phyloP scores from a whole-genome alignment of 2,797 vertebrate species.

The Dendrocincla tyrannina region DNA sequence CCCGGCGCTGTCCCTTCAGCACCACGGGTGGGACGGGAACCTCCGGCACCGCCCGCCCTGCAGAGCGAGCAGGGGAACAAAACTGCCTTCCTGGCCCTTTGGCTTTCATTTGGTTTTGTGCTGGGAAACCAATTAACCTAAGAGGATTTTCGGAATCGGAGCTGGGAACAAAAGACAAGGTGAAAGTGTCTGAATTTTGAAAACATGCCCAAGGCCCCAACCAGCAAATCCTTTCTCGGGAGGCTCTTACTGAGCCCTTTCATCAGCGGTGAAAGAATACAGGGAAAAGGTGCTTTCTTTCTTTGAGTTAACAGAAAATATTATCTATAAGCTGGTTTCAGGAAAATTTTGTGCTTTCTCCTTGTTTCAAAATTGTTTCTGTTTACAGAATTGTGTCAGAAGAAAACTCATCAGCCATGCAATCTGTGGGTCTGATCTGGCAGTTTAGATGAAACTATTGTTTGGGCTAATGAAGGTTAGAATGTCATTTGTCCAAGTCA shows the following conservation, averaged over 20 bases:
- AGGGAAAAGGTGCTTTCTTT: rapidly evolving
- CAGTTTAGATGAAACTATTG: background rate
- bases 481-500: background rate
- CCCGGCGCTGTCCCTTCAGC: constrained; percentile 18
- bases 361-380: background rate
- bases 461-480: background rate
- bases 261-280: background rate
- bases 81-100: background rate
- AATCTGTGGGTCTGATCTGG: background rate
- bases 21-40: background rate
- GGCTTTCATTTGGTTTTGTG: background rate
- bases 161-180: constrained; percentile 7
- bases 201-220: background rate
- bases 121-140: constrained; percentile 28
- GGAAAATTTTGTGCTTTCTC: background rate
- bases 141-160: constrained; percentile 37
- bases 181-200: background rate
- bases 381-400: background rate
- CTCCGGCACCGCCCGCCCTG: rapidly evolving
- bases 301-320: background rate
- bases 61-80: background rate
- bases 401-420: background rate
- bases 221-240: background rate
- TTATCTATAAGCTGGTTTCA: background rate
- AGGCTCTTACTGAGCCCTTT: background rate